phyloP scores from a whole-genome alignment of 2,797 vertebrate species.

The Oreortyx pictus region DNA sequence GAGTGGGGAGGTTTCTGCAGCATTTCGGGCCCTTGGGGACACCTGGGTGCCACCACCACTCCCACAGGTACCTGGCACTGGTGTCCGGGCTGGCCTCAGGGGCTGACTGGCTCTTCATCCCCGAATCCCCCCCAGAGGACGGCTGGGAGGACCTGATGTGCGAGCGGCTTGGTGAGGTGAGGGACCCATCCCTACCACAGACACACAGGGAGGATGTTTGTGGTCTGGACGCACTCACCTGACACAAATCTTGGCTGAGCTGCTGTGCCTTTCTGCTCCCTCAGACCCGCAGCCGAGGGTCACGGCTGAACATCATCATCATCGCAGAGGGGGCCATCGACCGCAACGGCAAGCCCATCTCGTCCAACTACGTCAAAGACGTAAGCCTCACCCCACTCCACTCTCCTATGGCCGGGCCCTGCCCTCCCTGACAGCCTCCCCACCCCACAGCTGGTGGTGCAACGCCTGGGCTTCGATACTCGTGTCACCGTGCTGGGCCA shows the following conservation, averaged over 20 bases:
- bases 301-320: conserved; percentile 94
- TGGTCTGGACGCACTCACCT: fast-evolving
- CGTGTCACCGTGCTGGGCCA: conserved; percentile 95
- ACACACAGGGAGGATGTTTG: not conserved
- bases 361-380: conserved; percentile 90
- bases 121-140: conserved; percentile 90
- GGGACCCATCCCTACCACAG: not conserved
- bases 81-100: conserved; percentile 94
- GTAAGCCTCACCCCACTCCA: conserved; percentile 77
- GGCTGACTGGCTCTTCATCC: conserved; percentile 97
- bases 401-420: fast-evolving
- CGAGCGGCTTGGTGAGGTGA: conserved; percentile 87
- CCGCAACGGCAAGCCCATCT: conserved; percentile 85
- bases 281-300: conserved; percentile 91
- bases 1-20: fast-evolving
- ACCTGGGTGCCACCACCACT: fast-evolving
- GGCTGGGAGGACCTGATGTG: conserved; percentile 96
- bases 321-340: conserved; percentile 93
- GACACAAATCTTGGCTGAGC: fast-evolving
- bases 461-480: conserved; percentile 91
- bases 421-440: fast-evolving
- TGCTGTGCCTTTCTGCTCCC: fast-evolving
- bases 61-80: conserved; percentile 90
- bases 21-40: fast-evolving
- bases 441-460: conserved; percentile 85